Evolutionary conservation across 2,888 invertebrate genomes (phyloP), one percentile per base, ranked within the genome.

Genomic region (Drosophila dives): DNA sequence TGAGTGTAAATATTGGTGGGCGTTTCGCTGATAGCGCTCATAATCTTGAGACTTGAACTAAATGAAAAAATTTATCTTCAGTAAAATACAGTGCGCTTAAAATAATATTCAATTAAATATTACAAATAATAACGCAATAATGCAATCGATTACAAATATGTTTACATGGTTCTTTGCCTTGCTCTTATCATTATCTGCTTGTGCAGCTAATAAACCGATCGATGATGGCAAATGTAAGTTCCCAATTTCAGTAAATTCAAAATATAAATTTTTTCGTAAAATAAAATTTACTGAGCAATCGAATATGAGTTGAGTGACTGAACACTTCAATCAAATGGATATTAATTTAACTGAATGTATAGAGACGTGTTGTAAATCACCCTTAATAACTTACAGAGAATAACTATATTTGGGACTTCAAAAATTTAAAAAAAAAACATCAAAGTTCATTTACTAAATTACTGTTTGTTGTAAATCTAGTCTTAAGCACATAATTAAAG

Each of bases 141-240:
- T 90, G 90, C 69, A 83, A 49, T 50, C 49, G 62, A 50, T 76
- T 32, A 66, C 58, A 61, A 54, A 66, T 20, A 42, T 64, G 50
- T 74, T 53, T 59, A 42, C 49, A 62, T 59, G 59, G 38, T 33
- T 58, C 20, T 61, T 36, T 60, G 54, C 56, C 66, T 20, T 62
- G 60, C 59, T 82, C 72, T 81, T 91, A 86, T 85, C 81, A 86
- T 62, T 75, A 71, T 56, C 69, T 36, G 61, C 42, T 63, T 59
- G 55, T 38, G 64, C 45, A 23, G 76, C 77, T 45, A 55, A 75
- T 65, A 63, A 75, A 45, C 80, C 81, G 26, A 73, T 66, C 34
- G 84, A 90, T 55, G 87, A 92, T 87, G 92, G 92, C 64, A 91
- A 91, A 84, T 82, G 91, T 91, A 91, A 91, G 91, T 91, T 36